Evolutionary conservation across 2,113 vertebrate genomes (phyloP).

Genomic region (Corydoras maculifer): DNA sequence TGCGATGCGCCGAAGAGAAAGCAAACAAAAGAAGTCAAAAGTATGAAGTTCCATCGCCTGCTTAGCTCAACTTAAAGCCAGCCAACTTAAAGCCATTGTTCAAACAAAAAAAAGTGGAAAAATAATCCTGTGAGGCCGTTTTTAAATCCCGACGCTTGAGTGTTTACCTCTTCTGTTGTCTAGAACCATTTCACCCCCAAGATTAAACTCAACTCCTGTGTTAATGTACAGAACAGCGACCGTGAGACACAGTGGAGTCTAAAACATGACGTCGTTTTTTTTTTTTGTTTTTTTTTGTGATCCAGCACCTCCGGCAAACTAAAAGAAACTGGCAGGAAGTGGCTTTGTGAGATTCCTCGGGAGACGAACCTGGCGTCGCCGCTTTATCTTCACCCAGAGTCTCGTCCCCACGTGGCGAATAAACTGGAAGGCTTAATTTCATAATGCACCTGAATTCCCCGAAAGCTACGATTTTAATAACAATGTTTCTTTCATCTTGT

Average conservation of each 20-base stretch:
- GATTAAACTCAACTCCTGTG: constrained; percentile 32
- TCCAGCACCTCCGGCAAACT: constrained; percentile 56
- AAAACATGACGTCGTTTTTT: constrained; percentile 16
- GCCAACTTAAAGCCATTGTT: not conserved
- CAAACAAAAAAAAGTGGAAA: not conserved
- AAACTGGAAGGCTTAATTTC: constrained; percentile 55
- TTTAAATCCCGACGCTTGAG: constrained; percentile 6
- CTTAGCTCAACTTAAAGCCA: constrained; percentile 5
- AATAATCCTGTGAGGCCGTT: constrained; percentile 8
- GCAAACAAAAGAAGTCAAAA: not conserved
- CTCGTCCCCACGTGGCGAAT: constrained; percentile 41
- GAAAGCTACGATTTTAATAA: constrained; percentile 67
- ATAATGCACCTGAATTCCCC: constrained; percentile 58
- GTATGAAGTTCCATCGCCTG: not conserved
- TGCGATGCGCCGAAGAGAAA: not conserved
- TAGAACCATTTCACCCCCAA: constrained; percentile 23
- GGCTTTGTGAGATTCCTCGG: constrained; percentile 58
- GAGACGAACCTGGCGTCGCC: constrained; percentile 54
- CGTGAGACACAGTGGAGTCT: constrained; percentile 13
- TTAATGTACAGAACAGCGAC: constrained; percentile 44
- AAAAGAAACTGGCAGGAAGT: constrained; percentile 57
- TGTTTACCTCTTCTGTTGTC: constrained; percentile 34
- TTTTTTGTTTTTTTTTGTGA: constrained; percentile 56
- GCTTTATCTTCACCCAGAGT: constrained; percentile 59
- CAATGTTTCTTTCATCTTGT: constrained; percentile 48